These are phyloP conservation scores for Drosophila neutralis DNA, from an alignment of 2,888 invertebrate genomes.

Conservation along the genomic window DNA sequence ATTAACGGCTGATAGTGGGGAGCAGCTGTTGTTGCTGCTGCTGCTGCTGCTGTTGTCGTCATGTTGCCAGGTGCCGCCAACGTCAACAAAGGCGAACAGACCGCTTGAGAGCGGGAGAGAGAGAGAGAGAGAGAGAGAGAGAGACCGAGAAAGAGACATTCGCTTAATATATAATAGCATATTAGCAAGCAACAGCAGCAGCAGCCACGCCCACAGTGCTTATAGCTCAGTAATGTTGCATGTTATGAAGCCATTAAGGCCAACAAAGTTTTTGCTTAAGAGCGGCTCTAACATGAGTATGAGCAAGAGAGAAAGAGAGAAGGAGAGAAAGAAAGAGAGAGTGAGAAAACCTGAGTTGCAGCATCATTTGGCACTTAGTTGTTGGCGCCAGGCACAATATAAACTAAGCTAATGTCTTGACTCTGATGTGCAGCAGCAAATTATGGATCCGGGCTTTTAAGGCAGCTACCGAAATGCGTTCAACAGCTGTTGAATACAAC, in stretches of 20 bases:
- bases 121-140: conserved; percentile 1
- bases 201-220: conserved; percentile 58
- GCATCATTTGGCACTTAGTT: conserved; percentile 57
- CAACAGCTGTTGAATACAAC: conserved; percentile 21
- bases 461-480: conserved; percentile 6
- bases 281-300: conserved; percentile 59
- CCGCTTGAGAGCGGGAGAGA: neutral
- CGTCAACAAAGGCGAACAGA: conserved; percentile 48
- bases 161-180: conserved; percentile 75
- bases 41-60: conserved; percentile 23
- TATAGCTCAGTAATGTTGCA: conserved; percentile 72
- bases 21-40: conserved; percentile 49
- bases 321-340: conserved; percentile 23
- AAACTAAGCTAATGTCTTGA: conserved; percentile 42
- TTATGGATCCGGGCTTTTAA: conserved; percentile 13
- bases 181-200: conserved; percentile 57
- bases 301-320: conserved; percentile 39
- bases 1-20: conserved; percentile 68
- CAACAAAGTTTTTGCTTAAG: conserved; percentile 69
- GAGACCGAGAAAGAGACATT: conserved; percentile 29
- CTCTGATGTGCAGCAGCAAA: conserved; percentile 39
- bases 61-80: conserved; percentile 65
- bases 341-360: conserved; percentile 31
- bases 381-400: conserved; percentile 31
- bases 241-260: conserved; percentile 78